Conservation (phyloP, 1,140 invertebrate species). For the Steinernema khuongi region DNA sequence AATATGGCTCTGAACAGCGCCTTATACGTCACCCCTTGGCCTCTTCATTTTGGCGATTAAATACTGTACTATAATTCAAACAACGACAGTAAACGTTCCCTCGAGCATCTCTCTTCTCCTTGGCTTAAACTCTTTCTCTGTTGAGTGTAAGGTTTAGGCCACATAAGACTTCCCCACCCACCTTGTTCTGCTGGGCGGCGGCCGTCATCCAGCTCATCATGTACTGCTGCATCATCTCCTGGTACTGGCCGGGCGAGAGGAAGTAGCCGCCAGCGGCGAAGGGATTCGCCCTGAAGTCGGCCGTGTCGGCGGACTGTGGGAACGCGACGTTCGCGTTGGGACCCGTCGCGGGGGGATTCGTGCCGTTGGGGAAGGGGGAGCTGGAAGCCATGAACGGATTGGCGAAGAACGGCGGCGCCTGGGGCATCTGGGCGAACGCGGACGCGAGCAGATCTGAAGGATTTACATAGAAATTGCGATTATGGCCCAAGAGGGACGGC, state of each 20-base stretch:
- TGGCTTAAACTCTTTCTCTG: too few relatives aligned
- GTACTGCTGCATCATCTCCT: slow-evolving; percentile 56
- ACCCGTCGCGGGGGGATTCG: background rate
- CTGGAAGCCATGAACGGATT: slow-evolving; percentile 54
- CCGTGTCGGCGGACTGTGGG: background rate
- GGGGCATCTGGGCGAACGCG: slow-evolving; percentile 26
- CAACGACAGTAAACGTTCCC: too few relatives aligned
- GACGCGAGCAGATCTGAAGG: slow-evolving; percentile 4
- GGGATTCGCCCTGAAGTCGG: slow-evolving; percentile 40
- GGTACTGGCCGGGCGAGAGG: slow-evolving; percentile 47
- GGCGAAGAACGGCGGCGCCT: slow-evolving; percentile 47
- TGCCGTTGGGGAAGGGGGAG: slow-evolving; percentile 37
- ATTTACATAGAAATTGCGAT: background rate
- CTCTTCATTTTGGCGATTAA: too few relatives aligned
- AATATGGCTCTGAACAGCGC: too few relatives aligned
- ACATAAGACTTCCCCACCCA: background rate
- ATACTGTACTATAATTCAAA: too few relatives aligned
- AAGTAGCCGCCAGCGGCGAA: slow-evolving; percentile 41
- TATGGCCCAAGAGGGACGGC: background rate
- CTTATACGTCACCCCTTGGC: too few relatives aligned
- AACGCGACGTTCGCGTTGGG: slow-evolving; percentile 21
- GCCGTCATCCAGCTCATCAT: slow-evolving; percentile 38
- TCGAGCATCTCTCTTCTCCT: too few relatives aligned
- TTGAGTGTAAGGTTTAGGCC: background rate
- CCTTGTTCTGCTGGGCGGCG: slow-evolving; percentile 29